These are phyloP conservation scores for Camponotus floridanus DNA, from an alignment of 1,140 invertebrate species.

Conservation along the genomic window DNA sequence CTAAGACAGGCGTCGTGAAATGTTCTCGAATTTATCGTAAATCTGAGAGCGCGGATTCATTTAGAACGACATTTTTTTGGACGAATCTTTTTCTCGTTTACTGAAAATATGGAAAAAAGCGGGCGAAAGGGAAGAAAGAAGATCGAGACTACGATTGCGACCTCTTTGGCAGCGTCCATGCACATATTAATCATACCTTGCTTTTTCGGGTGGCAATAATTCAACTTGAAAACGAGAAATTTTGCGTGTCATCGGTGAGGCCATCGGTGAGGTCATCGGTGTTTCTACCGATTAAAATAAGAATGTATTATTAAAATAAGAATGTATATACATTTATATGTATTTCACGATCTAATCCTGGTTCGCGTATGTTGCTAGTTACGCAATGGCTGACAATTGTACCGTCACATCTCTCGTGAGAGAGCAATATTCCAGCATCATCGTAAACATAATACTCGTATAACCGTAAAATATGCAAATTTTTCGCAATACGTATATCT, in stretches of 20 bases:
- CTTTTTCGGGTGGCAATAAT: constrained; percentile 17
- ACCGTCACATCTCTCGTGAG: constrained; percentile 36
- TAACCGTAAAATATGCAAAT: neutral
- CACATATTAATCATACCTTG: constrained; percentile 27
- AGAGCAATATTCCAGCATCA: neutral
- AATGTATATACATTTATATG: neutral
- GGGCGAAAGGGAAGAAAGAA: too few relatives aligned
- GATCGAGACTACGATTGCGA: neutral
- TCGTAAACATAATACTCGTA: neutral
- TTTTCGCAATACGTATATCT: neutral
- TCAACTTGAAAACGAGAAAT: constrained; percentile 3
- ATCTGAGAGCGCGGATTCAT: neutral
- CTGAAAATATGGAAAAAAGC: neutral
- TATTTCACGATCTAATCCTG: constrained; percentile 6
- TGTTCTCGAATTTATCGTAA: neutral
- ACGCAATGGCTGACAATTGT: constrained; percentile 27
- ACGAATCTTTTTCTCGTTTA: neutral
- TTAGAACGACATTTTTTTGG: constrained; percentile 8
- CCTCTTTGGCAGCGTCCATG: neutral
- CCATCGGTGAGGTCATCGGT: constrained; percentile 57
- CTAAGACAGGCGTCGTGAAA: neutral
- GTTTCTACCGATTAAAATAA: constrained; percentile 47
- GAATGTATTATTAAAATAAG: neutral
- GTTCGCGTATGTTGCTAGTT: neutral
- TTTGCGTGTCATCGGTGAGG: constrained; percentile 40